Base-by-base conservation (phyloP, 2,888 invertebrate genomes). In the Tetrapedia diversipes region DNA sequence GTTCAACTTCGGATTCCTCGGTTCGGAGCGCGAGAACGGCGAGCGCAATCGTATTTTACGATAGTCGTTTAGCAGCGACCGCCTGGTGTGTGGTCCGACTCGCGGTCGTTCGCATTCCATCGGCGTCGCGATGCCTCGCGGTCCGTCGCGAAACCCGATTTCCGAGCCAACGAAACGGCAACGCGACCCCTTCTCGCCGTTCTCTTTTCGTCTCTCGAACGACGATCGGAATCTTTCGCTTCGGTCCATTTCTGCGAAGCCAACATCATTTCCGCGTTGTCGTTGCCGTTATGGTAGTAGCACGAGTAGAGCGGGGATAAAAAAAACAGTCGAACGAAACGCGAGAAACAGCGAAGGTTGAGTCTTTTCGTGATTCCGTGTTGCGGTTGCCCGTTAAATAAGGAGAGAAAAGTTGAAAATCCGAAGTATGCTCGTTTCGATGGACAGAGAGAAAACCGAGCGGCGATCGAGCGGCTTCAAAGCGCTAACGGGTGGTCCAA, bases 1-100 rank as follows among this genome's bases (percentile, higher is more conserved):
- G 66, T 70, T 43, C 74, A 47, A 65, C 66, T 74, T 67, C 60
- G 67, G 71, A 79, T 81, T 83, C 72, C 72, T 57, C 57, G 75
- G 56, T 80, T 70, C 70, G 73, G 68, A 51, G 60, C 78, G 64
- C 72, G 78, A 79, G 80, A 70, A 75, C 83, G 82, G 74, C 86
- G 83, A 82, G 81, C 89, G 89, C 91, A 89, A 90, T 89, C 90
- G 90, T 91, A 90, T 90, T 91, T 91, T 90, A 91, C 87, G 88
- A 89, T 89, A 88, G 89, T 90, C 90, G 88, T 91, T 90, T 89
- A 85, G 87, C 86, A 83, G 71, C 79, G 80, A 81, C 80, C 78
- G 70, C 81, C 77, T 81, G 86, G 84, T 84, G 90, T 89, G 90
- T 90, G 90, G 90, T 89, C 89, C 86, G 74, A 73, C 79, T 78